Conservation (phyloP, 2,888 invertebrate genomes). For the Cerastis leucographa region DNA sequence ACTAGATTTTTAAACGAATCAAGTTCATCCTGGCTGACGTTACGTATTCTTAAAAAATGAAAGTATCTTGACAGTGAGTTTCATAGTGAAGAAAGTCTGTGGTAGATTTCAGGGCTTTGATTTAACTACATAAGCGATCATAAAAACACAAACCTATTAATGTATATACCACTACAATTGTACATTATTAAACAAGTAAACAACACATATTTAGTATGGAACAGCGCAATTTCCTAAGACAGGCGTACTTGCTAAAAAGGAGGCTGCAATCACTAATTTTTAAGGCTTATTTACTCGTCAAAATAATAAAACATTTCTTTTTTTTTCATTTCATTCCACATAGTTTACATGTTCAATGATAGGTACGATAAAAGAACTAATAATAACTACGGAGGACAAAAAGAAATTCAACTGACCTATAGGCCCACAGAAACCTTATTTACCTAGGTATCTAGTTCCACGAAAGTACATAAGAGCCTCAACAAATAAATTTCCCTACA, state of each 20-base stretch:
- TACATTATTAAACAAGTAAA: too few relatives aligned
- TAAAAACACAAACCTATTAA: background rate
- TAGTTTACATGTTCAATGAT: too few relatives aligned
- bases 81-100: background rate
- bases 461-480: slow-evolving; percentile 28
- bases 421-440: background rate
- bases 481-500: slow-evolving; percentile 16
- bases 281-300: too few relatives aligned
- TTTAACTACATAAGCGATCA: background rate
- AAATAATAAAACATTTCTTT: too few relatives aligned
- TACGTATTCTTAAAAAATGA: background rate
- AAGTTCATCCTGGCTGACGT: background rate
- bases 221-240: too few relatives aligned
- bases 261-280: too few relatives aligned
- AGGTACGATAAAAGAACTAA: too few relatives aligned
- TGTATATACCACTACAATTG: too few relatives aligned
- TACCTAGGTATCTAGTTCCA: slow-evolving; percentile 15
- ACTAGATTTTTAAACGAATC: background rate
- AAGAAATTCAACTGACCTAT: background rate
- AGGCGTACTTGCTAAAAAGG: too few relatives aligned
- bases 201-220: too few relatives aligned
- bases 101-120: background rate
- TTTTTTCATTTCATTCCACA: too few relatives aligned
- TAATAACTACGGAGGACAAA: background rate
- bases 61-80: background rate